Evolutionary conservation across 2,113 vertebrate genomes (phyloP).

Genomic region (Anthoscopus minutus): DNA sequence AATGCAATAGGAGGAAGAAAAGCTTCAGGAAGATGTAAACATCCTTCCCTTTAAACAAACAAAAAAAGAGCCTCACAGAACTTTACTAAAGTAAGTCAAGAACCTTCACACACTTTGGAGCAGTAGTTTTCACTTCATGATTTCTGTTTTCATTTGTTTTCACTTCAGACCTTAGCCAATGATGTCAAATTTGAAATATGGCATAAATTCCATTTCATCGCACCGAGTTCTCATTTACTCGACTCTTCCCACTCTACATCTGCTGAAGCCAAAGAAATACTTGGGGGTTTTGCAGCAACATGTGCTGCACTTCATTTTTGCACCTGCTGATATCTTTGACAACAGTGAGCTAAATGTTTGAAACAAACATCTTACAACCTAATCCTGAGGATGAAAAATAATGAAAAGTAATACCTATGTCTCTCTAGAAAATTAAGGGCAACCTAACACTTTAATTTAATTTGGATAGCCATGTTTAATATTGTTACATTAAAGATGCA

Average conservation of each 20-base stretch:
- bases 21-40: background rate
- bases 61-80: background rate
- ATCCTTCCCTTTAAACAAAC: background rate
- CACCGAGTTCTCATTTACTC: constrained; percentile 22
- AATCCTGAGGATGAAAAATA: background rate
- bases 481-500: background rate
- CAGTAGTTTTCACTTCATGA: background rate
- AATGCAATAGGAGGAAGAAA: background rate
- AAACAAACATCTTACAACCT: constrained; percentile 1
- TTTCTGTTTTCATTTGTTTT: constrained; percentile 37
- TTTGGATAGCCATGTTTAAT: background rate
- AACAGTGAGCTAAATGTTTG: background rate
- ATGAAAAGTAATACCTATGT: background rate
- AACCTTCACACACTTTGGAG: background rate
- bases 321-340: constrained; percentile 32
- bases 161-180: background rate
- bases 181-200: constrained; percentile 26
- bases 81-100: background rate
- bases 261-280: background rate
- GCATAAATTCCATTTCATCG: constrained; percentile 35
- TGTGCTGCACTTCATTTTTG: constrained; percentile 8
- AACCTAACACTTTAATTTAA: background rate
- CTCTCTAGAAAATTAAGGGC: background rate
- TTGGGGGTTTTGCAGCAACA: background rate
- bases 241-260: constrained; percentile 60